phyloP scores from a whole-genome alignment of 2,888 invertebrate genomes.

The Eutolmus rufibarbis region DNA sequence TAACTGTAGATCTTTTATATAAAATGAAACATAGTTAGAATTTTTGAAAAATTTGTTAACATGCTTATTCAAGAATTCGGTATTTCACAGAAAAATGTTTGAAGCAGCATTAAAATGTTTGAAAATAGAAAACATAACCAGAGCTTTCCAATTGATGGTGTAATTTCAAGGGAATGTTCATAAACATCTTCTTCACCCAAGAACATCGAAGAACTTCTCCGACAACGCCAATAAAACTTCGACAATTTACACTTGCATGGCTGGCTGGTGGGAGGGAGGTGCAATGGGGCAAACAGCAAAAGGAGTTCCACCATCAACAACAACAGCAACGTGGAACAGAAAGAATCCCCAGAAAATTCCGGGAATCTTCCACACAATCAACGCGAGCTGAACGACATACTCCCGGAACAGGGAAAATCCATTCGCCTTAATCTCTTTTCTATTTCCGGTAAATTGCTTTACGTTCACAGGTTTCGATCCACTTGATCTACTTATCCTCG shows the following conservation, averaged over 20 bases:
- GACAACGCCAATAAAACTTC: neutral
- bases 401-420: slow-evolving; percentile 30
- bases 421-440: slow-evolving; percentile 42
- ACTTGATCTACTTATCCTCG: slow-evolving; percentile 30
- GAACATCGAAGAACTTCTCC: neutral
- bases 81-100: neutral
- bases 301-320: neutral
- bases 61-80: no score
- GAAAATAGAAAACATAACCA: neutral
- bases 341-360: neutral
- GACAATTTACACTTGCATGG: neutral
- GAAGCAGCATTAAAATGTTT: neutral
- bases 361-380: neutral
- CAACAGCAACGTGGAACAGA: neutral
- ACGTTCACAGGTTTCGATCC: slow-evolving; percentile 41
- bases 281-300: neutral
- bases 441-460: slow-evolving; percentile 45
- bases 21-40: no score
- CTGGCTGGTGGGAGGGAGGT: neutral
- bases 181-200: neutral
- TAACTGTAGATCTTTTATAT: no score
- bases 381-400: neutral
- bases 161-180: neutral
- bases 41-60: no score
- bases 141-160: neutral